phyloP scores from a whole-genome alignment of 2,113 vertebrate genomes.

The Heliornis fulica region DNA sequence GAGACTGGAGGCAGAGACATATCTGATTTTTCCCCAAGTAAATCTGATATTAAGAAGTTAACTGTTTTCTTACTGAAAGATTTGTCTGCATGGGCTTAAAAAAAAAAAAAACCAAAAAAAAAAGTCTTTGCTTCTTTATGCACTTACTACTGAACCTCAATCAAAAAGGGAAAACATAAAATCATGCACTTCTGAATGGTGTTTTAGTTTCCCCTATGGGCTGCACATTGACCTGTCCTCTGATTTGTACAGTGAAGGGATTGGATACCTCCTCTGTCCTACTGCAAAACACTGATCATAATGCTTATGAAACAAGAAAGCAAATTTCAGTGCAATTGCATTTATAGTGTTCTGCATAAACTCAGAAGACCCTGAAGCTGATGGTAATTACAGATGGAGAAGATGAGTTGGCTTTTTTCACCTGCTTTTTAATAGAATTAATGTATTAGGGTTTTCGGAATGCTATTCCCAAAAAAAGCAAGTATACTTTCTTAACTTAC shows the following conservation, averaged over 20 bases:
- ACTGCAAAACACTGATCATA: not conserved
- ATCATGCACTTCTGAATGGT: not conserved
- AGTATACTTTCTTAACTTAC: constrained; percentile 46
- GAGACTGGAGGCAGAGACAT: not conserved
- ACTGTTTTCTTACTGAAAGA: not conserved
- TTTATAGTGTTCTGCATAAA: constrained; percentile 13
- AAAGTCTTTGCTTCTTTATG: not conserved
- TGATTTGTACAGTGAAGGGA: not conserved
- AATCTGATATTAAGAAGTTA: no score
- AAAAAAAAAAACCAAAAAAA: not conserved
- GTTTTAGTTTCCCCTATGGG: not conserved
- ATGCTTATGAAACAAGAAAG: not conserved
- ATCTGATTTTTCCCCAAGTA: not conserved
- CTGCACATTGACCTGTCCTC: not conserved
- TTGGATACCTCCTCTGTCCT: not conserved
- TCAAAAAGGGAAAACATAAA: not conserved
- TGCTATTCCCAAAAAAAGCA: constrained; percentile 16
- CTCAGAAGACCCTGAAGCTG: not conserved
- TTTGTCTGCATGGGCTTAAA: not conserved
- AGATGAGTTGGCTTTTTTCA: fast-evolving
- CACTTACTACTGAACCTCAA: not conserved
- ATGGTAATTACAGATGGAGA: not conserved
- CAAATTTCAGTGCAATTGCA: not conserved
- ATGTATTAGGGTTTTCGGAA: constrained; percentile 1
- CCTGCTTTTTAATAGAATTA: constrained; percentile 7